phyloP scores from a whole-genome alignment of 2,797 vertebrate species.

The Petrocephalus schoutedeni region DNA sequence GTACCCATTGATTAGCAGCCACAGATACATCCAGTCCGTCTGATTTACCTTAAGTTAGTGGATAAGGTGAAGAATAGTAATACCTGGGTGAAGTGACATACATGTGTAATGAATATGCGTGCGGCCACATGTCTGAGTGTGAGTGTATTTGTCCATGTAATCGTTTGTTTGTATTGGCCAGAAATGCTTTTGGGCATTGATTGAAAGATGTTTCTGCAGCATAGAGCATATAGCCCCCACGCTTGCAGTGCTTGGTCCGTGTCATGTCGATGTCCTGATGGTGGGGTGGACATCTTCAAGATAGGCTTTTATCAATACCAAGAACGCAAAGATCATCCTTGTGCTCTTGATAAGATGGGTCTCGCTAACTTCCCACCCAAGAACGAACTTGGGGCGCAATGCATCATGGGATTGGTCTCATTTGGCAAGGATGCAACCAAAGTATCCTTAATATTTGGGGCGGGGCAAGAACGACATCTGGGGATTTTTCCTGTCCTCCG shows the following conservation, averaged over 20 bases:
- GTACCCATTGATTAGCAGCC: background rate
- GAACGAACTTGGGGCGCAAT: background rate
- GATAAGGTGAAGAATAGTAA: background rate
- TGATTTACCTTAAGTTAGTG: background rate
- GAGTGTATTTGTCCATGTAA: background rate
- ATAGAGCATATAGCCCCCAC: background rate
- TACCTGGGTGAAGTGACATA: background rate
- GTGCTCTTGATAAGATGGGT: background rate
- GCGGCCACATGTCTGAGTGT: background rate
- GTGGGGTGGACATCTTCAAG: background rate
- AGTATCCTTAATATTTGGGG: background rate
- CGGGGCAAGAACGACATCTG: background rate
- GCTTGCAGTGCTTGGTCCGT: background rate
- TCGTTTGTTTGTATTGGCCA: background rate
- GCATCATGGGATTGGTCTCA: background rate
- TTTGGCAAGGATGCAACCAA: background rate
- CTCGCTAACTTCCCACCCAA: background rate
- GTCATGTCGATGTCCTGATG: background rate
- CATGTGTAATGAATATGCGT: background rate
- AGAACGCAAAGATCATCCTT: background rate
- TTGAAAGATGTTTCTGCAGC: background rate
- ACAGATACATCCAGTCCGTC: background rate
- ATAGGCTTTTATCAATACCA: background rate
- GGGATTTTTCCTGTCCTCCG: background rate
- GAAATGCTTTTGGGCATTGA: background rate